Conservation (phyloP, 2,888 invertebrate genomes). For the Pogonocherus hispidulus region DNA sequence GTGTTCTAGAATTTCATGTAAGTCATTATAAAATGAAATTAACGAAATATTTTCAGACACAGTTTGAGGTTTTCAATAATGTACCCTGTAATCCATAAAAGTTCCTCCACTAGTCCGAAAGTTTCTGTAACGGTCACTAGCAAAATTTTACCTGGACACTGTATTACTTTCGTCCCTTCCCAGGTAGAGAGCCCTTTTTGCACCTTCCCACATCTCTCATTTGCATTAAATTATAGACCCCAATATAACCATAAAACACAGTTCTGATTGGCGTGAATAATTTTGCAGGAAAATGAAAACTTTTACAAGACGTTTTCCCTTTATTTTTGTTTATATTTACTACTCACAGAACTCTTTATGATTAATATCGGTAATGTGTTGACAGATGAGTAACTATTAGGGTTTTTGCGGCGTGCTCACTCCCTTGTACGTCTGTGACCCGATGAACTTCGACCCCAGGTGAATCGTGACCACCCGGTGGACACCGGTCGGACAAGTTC, state of each 20-base stretch:
- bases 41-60: too few species aligned
- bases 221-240: slow-evolving; percentile 4
- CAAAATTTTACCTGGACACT: slow-evolving; percentile 11
- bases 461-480: slow-evolving; percentile 61
- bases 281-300: not conserved
- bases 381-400: slow-evolving; percentile 69
- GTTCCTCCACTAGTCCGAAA: too few species aligned
- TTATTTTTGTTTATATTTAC: slow-evolving; percentile 33
- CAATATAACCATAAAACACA: not conserved
- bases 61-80: too few species aligned
- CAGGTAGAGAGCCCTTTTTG: slow-evolving; percentile 44
- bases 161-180: slow-evolving; percentile 37
- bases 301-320: not conserved
- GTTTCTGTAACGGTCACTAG: slow-evolving; percentile 3
- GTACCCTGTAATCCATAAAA: too few species aligned
- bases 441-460: slow-evolving; percentile 61
- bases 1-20: too few species aligned
- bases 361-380: slow-evolving; percentile 70
- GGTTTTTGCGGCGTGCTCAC: slow-evolving; percentile 69
- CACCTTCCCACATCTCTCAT: slow-evolving; percentile 23
- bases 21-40: too few species aligned
- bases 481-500: slow-evolving; percentile 59
- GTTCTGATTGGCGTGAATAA: not conserved
- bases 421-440: slow-evolving; percentile 66
- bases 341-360: slow-evolving; percentile 55